These are phyloP conservation scores for Synanthedon tipuliformis DNA, from an alignment of 2,888 invertebrate genomes.

Conservation along the genomic window DNA sequence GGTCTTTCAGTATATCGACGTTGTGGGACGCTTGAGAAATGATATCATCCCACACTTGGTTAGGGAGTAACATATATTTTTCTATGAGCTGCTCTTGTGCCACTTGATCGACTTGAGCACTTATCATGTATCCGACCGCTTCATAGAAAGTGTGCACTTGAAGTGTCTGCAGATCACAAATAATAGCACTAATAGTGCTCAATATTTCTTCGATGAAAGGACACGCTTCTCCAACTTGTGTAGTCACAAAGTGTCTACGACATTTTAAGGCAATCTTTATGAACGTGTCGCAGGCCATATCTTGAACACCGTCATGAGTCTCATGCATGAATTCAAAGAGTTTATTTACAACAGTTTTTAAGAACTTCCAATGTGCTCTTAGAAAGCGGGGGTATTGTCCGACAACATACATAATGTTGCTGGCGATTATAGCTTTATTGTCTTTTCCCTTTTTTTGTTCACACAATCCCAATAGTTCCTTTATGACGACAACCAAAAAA, in stretches of 20 bases:
- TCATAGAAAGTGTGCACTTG: slow-evolving; percentile 99
- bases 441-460: slow-evolving; percentile 99
- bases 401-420: slow-evolving; percentile 99
- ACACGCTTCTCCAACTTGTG: slow-evolving; percentile 94
- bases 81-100: slow-evolving; percentile 95
- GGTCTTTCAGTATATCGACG: slow-evolving; percentile 95
- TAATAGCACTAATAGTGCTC: slow-evolving; percentile 94
- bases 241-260: slow-evolving; percentile 95
- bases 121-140: slow-evolving; percentile 99
- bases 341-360: slow-evolving; percentile 99
- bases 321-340: slow-evolving; percentile 99
- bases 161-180: slow-evolving; percentile 98
- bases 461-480: slow-evolving; percentile 95
- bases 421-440: slow-evolving; percentile 99
- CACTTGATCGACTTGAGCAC: slow-evolving; percentile 90
- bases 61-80: slow-evolving; percentile 97
- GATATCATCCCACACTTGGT: slow-evolving; percentile 98
- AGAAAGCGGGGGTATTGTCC: slow-evolving; percentile 99
- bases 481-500: slow-evolving; percentile 98
- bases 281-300: slow-evolving; percentile 99
- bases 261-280: slow-evolving; percentile 99
- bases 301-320: slow-evolving; percentile 99
- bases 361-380: slow-evolving; percentile 99
- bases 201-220: slow-evolving; percentile 99
- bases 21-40: slow-evolving; percentile 97